Evolutionary conservation across 2,113 vertebrate species (phyloP).

Genomic region (Mobula hypostoma): DNA sequence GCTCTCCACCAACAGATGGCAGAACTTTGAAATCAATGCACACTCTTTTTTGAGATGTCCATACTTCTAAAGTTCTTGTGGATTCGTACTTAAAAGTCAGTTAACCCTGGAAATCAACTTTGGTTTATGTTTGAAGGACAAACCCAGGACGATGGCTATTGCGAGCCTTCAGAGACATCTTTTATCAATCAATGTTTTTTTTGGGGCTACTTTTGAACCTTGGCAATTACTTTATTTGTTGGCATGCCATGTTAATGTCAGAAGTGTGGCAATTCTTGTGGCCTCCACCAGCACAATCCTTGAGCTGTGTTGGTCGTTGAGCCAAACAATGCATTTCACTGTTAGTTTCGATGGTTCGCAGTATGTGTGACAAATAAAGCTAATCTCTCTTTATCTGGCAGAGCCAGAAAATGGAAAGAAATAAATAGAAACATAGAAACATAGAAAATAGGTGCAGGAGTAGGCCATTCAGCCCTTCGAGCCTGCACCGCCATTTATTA

Average conservation of each 20-base stretch:
- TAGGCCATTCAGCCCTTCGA: too few species aligned
- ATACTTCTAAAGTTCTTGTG: neutral
- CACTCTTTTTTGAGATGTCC: neutral
- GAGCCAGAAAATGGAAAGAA: neutral
- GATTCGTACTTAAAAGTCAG: neutral
- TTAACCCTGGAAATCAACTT: neutral
- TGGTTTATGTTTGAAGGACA: neutral
- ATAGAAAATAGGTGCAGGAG: too few species aligned
- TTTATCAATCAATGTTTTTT: neutral
- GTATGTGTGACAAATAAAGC: too few species aligned
- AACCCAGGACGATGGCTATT: neutral
- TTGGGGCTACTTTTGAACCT: neutral
- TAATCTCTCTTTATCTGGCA: neutral
- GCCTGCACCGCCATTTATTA: too few species aligned
- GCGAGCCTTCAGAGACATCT: neutral
- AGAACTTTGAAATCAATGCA: neutral
- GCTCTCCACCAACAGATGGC: neutral
- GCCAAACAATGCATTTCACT: too few species aligned
- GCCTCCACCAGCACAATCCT: too few species aligned
- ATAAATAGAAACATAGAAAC: too few species aligned
- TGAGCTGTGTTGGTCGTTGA: too few species aligned
- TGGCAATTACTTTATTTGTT: neutral
- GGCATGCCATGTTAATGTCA: too few species aligned
- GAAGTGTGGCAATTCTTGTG: too few species aligned
- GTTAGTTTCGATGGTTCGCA: too few species aligned